Base-by-base conservation (phyloP, 2,888 invertebrate genomes). In the Conchocele bisecta region DNA sequence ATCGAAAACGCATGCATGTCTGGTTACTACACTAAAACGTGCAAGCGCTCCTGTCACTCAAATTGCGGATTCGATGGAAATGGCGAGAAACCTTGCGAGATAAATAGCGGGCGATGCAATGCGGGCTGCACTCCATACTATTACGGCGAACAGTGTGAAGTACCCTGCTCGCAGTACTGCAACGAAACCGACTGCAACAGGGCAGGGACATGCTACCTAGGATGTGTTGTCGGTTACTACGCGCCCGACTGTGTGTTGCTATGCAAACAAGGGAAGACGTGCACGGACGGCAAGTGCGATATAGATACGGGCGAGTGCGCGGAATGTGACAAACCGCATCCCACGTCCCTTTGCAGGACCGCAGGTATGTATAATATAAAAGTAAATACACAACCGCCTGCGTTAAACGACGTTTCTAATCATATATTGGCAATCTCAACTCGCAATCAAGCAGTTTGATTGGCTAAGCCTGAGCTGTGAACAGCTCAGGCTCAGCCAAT, bases 321-420 rank as follows among this genome's bases (percentile, higher is more conserved):
- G 5, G 72, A 65, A 13, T 76, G 76, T 39, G 48, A 58, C 4
- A 44, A 39, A 15, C 15, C 44, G 3, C 46, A 54, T 15, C 66
- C 66, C n/a, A 31, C 66, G 5, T 70, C 69, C 5, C 41, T 53
- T 2, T 76, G 76, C 44, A 48, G 56, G 41, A 50, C 57, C 7
- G 76, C 76, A 76, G 76, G 76, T 76, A 76, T 51, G 13, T 9
- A 53, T 46, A 28, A 46, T 46, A 46, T 35, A 13, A 35, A 35
- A n/a, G n/a, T n/a, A n/a, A n/a, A n/a, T n/a, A n/a, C n/a, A n/a
- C n/a, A n/a, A n/a, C n/a, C n/a, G n/a, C n/a, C n/a, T n/a, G n/a
- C n/a, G n/a, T n/a, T n/a, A n/a, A n/a, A n/a, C n/a, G n/a, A n/a
- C n/a, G n/a, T n/a, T n/a, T n/a, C n/a, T n/a, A n/a, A n/a, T n/a